Conservation (phyloP, 2,888 invertebrate species). For the Tethea ocularis region DNA sequence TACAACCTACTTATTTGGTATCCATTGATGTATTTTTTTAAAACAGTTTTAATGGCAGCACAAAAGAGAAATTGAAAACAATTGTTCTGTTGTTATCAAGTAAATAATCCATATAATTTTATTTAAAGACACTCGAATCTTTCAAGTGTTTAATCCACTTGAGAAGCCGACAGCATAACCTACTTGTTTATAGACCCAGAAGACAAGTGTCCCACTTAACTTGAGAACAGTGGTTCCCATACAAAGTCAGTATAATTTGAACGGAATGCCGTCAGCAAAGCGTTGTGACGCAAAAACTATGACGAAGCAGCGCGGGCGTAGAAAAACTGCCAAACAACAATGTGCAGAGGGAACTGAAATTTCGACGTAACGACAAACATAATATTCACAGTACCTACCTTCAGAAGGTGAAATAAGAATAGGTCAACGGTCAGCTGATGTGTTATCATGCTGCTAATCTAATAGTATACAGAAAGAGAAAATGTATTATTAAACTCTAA, state of each 20-base stretch:
- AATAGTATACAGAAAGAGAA: too few relatives aligned
- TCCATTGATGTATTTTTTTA: too few relatives aligned
- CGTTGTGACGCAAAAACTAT: constrained; percentile 69
- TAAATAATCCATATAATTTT: too few relatives aligned
- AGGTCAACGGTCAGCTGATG: background rate
- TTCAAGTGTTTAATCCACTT: background rate
- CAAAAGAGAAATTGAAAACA: too few relatives aligned
- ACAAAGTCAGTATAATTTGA: constrained; percentile 61
- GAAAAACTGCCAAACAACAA: constrained; percentile 36
- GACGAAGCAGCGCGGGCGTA: constrained; percentile 39
- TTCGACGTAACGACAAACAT: constrained; percentile 11
- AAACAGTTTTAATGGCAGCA: too few relatives aligned
- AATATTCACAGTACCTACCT: constrained; percentile 9
- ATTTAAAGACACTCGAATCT: background rate
- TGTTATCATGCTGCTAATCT: background rate
- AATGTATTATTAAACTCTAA: too few relatives aligned
- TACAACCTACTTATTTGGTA: too few relatives aligned
- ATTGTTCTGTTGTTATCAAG: too few relatives aligned
- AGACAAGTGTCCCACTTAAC: background rate
- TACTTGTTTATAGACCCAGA: background rate
- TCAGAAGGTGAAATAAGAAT: background rate
- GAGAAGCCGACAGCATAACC: background rate
- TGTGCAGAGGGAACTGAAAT: constrained; percentile 10
- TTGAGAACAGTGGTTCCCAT: constrained; percentile 32
- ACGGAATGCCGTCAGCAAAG: constrained; percentile 66